phyloP scores from a whole-genome alignment of 2,888 invertebrate genomes.

The Idaea straminata region DNA sequence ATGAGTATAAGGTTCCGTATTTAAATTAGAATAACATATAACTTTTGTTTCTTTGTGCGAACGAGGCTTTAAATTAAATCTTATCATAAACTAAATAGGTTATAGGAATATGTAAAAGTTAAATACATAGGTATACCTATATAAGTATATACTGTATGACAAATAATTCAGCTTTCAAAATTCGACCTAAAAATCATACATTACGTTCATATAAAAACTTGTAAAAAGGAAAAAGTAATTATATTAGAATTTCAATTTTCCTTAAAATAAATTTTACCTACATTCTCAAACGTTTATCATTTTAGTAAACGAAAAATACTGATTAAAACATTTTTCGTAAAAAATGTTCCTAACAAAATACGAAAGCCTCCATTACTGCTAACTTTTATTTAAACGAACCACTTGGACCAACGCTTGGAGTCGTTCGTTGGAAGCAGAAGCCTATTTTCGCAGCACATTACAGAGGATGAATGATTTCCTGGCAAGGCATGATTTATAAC shows the following conservation, averaged over 20 bases:
- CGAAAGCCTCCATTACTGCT: slow-evolving; percentile 47
- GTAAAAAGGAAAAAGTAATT: too few relatives aligned
- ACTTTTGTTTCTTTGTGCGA: slow-evolving; percentile 9
- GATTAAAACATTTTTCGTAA: slow-evolving; percentile 34
- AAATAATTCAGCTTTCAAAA: too few relatives aligned
- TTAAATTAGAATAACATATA: slow-evolving; percentile 3
- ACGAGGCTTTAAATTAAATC: slow-evolving; percentile 5
- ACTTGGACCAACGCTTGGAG: slow-evolving; percentile 53
- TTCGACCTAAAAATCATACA: too few relatives aligned
- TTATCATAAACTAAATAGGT: too few relatives aligned
- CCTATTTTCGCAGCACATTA: slow-evolving; percentile 79
- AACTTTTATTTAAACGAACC: slow-evolving; percentile 38
- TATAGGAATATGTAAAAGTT: too few relatives aligned
- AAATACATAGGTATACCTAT: too few relatives aligned
- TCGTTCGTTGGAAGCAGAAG: slow-evolving; percentile 63
- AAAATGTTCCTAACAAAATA: slow-evolving; percentile 32
- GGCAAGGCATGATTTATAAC: slow-evolving; percentile 71
- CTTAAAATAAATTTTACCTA: neutral
- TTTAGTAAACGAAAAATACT: neutral
- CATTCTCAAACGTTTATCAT: slow-evolving; percentile 21
- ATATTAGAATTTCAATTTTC: too few relatives aligned
- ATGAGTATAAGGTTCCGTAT: slow-evolving; percentile 30
- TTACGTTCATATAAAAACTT: too few relatives aligned
- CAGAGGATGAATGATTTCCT: slow-evolving; percentile 78
- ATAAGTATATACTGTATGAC: too few relatives aligned